These are phyloP conservation scores for Anagrus nilaparvatae DNA, from an alignment of 1,140 invertebrate species.

Conservation along the genomic window DNA sequence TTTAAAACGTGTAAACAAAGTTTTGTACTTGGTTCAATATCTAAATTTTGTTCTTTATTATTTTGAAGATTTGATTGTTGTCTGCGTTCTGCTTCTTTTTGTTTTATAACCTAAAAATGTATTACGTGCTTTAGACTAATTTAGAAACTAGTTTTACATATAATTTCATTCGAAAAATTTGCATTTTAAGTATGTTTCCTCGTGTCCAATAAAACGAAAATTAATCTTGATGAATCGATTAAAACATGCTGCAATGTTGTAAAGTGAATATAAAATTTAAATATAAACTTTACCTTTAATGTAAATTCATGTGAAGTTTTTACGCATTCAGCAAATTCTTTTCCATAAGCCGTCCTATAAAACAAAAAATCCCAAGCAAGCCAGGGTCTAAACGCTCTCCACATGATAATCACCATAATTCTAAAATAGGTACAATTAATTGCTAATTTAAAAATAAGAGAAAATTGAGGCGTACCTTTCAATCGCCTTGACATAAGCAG, in stretches of 20 bases:
- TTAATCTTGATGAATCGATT: slow-evolving; percentile 16
- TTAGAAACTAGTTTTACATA: slow-evolving; percentile 6
- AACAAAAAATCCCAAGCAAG: slow-evolving; percentile 23
- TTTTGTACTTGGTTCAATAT: not conserved
- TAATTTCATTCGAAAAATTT: slow-evolving; percentile 11
- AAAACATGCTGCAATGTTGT: not conserved
- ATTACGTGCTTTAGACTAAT: not conserved
- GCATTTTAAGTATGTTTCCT: slow-evolving; percentile 3
- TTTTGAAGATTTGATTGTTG: not conserved
- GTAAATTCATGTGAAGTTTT: slow-evolving; percentile 29
- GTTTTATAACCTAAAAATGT: slow-evolving; percentile 15
- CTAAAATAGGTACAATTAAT: not conserved
- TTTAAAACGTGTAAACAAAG: not conserved
- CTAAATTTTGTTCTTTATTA: not conserved
- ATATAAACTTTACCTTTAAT: slow-evolving; percentile 17
- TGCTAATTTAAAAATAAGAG: not conserved
- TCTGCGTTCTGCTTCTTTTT: slow-evolving; percentile 17
- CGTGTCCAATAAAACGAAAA: slow-evolving; percentile 13
- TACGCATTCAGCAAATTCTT: slow-evolving; percentile 23
- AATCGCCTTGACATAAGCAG: slow-evolving; percentile 63
- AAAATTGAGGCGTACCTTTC: slow-evolving; percentile 30
- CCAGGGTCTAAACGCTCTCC: slow-evolving; percentile 17
- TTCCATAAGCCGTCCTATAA: slow-evolving; percentile 22
- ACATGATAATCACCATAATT: not conserved
- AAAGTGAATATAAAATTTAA: not conserved